Base-by-base conservation (phyloP, 2,888 invertebrate species). In the Athripsodes cinereus region DNA sequence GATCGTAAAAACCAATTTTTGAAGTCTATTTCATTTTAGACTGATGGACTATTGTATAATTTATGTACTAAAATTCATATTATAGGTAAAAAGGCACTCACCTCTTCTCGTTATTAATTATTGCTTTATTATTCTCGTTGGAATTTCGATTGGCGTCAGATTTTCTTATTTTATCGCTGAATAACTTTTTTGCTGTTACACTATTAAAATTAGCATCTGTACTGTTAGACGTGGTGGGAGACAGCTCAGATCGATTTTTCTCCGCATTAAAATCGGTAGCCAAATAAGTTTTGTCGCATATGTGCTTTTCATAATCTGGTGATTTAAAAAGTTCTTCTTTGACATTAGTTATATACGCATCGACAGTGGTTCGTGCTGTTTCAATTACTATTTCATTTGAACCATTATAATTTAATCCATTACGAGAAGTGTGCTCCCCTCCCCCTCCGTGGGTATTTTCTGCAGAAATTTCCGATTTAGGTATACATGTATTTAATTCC, bases 341-440 rank as follows among this genome's bases (percentile, higher is more conserved):
- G 2, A 52, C 63, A n/a, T 61, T 61, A 2, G 63, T 58, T 57
- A 63, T 61, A 35, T 63, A 63, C 18, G 63, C 63, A 22, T 63
- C 63, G n/a, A 50, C 61, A 8, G 40, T n/a, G 40, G 13, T 40
- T 40, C 13, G 13, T 40, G 13, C 16, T 13, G 40, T 13, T 5
- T 40, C 40, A 5, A 40, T 40, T n/a, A 40, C 16, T 5, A 13
- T 13, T n/a, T 40, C 13, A 40, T 40, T 26, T 10, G 26, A 26
- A 3, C 5, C 26, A 10, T 26, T 26, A 6, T 10, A 3, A 3
- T 26, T 26, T 10, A 6, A 3, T 10, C 5, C 3, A 3, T 6
- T 26, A 26, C 10, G 3, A 6, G 3, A 3, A 6, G 26, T 26
- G 26, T 26, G 3, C 3, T 26, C 10, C 5, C 26, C 10, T 26